Percentiles rank a stretch among this genome's conserved stretches.
These are phyloP conservation scores for Pentamera pediparva DNA, from an alignment of 53 echinoderm and acorn worm species.

Conservation along the genomic window DNA sequence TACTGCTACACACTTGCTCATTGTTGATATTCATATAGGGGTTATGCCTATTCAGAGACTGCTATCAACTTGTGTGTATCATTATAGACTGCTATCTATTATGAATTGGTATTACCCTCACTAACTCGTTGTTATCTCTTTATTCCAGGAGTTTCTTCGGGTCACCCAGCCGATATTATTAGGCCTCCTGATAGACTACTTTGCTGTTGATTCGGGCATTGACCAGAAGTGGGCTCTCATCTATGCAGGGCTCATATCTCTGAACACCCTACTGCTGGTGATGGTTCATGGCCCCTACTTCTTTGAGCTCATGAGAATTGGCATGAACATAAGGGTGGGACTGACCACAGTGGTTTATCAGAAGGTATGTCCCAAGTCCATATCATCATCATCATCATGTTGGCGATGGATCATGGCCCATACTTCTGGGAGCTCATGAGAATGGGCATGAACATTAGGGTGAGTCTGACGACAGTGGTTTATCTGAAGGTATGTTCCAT, in stretches of 20 bases:
- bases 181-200: conserved; percentile 66
- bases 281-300: conserved; percentile 76
- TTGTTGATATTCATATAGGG: no score
- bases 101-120: no score
- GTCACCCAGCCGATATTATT: conserved; percentile 73
- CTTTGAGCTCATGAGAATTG: conserved; percentile 59
- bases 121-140: no score
- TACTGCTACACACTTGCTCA: no score
- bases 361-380: no score
- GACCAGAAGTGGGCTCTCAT: conserved; percentile 46
- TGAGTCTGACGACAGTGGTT: conserved; percentile 64
- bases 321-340: conserved; percentile 67
- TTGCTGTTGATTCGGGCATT: conserved; percentile 27
- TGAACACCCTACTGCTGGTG: conserved; percentile 47
- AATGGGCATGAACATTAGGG: conserved; percentile 67
- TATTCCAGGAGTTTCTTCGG: conserved; percentile 58
- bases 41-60: no score
- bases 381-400: conserved; percentile 27
- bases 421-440: conserved; percentile 67
- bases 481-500: conserved; percentile 86
- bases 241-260: conserved; percentile 54
- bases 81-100: no score
- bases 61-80: no score
- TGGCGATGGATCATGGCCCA: conserved; percentile 67
- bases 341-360: conserved; percentile 73